These are phyloP conservation scores for Sphyrna mokarran DNA, from an alignment of 2,113 vertebrate species.

Conservation along the genomic window DNA sequence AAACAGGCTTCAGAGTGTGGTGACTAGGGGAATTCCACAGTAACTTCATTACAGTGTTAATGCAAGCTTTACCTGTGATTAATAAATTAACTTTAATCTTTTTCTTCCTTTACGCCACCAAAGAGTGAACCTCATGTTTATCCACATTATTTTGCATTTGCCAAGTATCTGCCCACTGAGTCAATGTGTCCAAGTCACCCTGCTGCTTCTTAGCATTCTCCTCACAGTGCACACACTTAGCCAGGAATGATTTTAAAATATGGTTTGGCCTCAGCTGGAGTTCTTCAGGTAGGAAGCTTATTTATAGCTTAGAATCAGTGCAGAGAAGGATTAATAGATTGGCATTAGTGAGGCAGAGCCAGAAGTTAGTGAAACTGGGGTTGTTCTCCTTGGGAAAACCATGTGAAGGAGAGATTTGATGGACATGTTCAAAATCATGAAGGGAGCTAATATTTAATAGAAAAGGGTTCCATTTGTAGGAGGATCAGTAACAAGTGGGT, in stretches of 20 bases:
- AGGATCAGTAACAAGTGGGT: background rate
- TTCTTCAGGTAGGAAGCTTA: background rate
- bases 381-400: background rate
- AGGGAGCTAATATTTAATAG: background rate
- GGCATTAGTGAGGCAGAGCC: background rate
- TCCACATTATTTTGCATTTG: no score
- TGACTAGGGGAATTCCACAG: no score
- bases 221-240: background rate
- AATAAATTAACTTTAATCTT: no score
- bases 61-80: no score
- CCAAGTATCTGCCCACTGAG: no score
- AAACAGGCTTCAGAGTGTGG: no score
- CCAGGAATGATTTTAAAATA: background rate
- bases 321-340: background rate
- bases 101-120: no score
- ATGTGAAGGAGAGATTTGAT: background rate
- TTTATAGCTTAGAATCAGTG: background rate
- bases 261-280: background rate
- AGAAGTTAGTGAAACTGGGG: background rate
- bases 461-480: no score
- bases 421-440: background rate
- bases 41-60: no score
- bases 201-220: no score
- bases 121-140: no score
- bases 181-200: no score